Evolutionary conservation across 2,797 vertebrate species (phyloP), one percentile per base, ranked within the genome.

Genomic region (Tokudaia muenninki): DNA sequence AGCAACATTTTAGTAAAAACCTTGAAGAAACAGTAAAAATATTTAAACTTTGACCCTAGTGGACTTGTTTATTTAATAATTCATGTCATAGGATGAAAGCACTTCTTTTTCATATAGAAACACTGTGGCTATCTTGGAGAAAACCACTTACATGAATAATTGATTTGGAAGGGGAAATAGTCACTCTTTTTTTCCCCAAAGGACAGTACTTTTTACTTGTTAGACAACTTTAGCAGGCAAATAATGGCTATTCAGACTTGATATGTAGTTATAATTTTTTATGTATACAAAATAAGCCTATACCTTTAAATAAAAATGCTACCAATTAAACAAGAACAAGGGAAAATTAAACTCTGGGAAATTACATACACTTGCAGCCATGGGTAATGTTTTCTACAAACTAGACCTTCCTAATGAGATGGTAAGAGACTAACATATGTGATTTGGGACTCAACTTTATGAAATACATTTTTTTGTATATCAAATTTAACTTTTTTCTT

Each of bases 241-340:
- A 94, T 11, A 78, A 52, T 57, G 59, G 75, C 91, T 91, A 81
- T 87, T 96, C n/a, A 77, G 74, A 92, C 5, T 82, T 96, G 37
- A 50, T 77, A 86, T 74, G 34, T 14, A 34, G 57, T 41, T 37
- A 65, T n/a, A 7, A 61, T 88, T 81, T 70, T 63, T 77, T 50
- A 90, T 87, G 86, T 78, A 79, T 94, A 90, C 65, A 61, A 97
- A 90, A 96, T 22, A 17, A 94, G 22, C 14, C 37, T 92, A 34
- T 80, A 41, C 70, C 34, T 96, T 94, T 61, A 96, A 87, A 94
- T 44, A 92, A 96, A 95, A 91, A 4, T 87, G 16, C 19, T 90
- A 37, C 77, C 79, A 94, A 87, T 65, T 57, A 74, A 55, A 93
- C 83, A 44, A 93, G 95, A 94, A 81, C 12, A 82, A 88, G 67